Conservation (phyloP, 2,113 vertebrate genomes). For the Eudyptes chrysolophus region DNA sequence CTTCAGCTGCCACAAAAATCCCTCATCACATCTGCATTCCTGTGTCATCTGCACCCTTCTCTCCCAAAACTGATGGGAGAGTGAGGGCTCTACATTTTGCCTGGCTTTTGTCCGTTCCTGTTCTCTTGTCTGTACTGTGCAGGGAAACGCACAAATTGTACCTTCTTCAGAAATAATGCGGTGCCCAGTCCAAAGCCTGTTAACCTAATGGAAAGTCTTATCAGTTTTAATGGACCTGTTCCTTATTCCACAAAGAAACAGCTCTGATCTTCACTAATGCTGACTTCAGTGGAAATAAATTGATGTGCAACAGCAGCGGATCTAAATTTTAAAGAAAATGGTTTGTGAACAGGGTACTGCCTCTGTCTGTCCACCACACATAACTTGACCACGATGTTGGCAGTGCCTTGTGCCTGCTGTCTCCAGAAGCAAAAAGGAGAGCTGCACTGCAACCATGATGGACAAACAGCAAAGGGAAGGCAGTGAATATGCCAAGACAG, state of each 20-base stretch:
- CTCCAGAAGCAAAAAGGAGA: not conserved
- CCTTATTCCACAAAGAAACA: not conserved
- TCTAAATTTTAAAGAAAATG: not conserved
- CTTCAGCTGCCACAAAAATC: constrained; percentile 12
- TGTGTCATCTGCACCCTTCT: not conserved
- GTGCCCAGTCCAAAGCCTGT: not conserved
- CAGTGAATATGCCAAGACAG: not conserved
- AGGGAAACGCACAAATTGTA: not conserved
- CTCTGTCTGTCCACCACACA: not conserved
- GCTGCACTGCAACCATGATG: not conserved
- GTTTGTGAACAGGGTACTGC: not conserved
- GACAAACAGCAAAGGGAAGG: not conserved
- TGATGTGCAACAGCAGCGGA: not conserved
- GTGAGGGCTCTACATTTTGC: not conserved
- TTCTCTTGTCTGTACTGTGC: not conserved
- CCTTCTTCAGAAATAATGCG: not conserved
- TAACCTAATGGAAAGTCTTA: not conserved
- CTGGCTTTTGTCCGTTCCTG: not conserved
- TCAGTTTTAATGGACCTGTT: not conserved
- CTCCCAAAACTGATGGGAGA: not conserved
- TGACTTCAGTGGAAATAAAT: not conserved
- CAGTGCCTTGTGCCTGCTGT: not conserved
- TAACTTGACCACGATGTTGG: fast-evolving
- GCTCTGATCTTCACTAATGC: not conserved
- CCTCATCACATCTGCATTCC: not conserved